Evolutionary conservation across 2,113 vertebrate species (phyloP).

Genomic region (Stomatorhinus ivindoensis): DNA sequence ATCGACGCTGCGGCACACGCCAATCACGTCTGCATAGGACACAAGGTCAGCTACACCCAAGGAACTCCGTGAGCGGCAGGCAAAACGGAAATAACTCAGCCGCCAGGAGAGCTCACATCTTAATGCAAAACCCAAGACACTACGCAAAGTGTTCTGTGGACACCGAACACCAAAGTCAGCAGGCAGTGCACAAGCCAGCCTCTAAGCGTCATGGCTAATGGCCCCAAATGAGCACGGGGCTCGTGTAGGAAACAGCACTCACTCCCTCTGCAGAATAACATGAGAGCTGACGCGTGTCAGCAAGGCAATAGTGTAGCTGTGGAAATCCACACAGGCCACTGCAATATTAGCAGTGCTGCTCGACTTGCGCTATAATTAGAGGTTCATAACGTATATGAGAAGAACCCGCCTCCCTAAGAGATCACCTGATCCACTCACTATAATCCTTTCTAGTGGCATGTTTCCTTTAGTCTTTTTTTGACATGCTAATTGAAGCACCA

Average conservation of each 20-base stretch:
- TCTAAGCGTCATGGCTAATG: not conserved
- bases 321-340: not conserved
- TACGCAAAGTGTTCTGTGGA: not conserved
- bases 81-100: not conserved
- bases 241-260: not conserved
- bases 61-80: not conserved
- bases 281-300: not conserved
- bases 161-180: not conserved
- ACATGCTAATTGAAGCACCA: not conserved
- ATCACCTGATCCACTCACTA: not conserved
- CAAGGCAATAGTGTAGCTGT: not conserved
- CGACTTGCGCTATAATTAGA: not conserved
- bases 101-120: not conserved
- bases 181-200: not conserved
- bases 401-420: not conserved
- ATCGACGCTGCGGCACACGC: conserved; percentile 83
- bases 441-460: conserved; percentile 3
- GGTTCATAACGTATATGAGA: not conserved
- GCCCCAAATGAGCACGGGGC: not conserved
- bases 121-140: not conserved
- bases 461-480: not conserved
- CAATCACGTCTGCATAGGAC: conserved; percentile 78
- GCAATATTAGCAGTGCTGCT: not conserved
- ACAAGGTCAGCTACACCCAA: not conserved
- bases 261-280: not conserved